Evolutionary conservation across 2,797 vertebrate genomes (phyloP).

Genomic region (Myotis daubentonii): DNA sequence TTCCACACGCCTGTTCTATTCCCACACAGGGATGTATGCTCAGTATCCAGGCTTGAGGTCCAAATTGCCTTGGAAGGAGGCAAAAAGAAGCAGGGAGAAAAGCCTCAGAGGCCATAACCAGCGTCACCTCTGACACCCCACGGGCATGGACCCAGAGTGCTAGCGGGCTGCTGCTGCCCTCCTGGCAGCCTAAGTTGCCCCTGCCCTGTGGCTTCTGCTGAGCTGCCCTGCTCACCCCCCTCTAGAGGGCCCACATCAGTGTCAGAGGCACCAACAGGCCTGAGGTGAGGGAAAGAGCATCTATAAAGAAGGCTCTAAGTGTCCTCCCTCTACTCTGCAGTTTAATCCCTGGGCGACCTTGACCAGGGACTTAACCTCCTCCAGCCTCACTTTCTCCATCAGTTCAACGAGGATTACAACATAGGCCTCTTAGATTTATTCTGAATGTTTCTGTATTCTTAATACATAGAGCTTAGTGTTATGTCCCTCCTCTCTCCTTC

Average conservation of each 20-base stretch:
- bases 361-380: neutral
- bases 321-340: neutral
- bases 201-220: neutral
- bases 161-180: neutral
- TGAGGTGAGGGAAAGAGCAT: neutral
- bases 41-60: neutral
- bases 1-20: fast-evolving
- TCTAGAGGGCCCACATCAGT: neutral
- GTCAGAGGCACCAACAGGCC: neutral
- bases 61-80: neutral
- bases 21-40: too few relatives aligned
- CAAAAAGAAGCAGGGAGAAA: neutral
- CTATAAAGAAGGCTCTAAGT: neutral
- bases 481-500: neutral
- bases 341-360: neutral
- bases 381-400: neutral
- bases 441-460: too few relatives aligned
- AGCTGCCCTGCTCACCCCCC: fast-evolving
- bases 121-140: neutral
- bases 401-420: fast-evolving
- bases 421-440: neutral
- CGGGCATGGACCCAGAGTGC: neutral
- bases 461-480: fast-evolving
- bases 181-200: neutral
- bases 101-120: neutral